phyloP scores from a whole-genome alignment of 2,797 vertebrate species.

The Peromyscus eremicus region DNA sequence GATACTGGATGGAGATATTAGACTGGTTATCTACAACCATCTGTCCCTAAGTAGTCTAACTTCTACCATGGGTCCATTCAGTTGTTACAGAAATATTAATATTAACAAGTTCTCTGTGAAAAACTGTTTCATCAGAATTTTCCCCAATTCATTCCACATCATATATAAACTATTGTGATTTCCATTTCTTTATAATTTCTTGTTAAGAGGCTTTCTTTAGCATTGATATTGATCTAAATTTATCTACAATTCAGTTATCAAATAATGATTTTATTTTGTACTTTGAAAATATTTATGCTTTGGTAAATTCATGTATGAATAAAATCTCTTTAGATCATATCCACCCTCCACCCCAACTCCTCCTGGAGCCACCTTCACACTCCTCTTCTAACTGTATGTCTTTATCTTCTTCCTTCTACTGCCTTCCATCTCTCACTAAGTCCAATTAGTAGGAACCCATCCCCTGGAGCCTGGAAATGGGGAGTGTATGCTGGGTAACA shows the following conservation, averaged over 20 bases:
- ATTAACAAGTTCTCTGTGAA: not conserved
- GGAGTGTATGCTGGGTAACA: not conserved
- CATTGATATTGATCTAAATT: not conserved
- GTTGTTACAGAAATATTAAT: not conserved
- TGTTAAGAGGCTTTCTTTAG: not conserved
- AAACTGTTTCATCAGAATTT: not conserved
- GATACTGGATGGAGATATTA: not conserved
- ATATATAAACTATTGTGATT: not conserved
- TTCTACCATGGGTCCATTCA: not conserved
- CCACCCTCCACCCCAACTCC: too few species aligned
- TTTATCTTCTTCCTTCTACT: not conserved
- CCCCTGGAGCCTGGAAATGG: not conserved
- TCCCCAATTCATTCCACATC: not conserved
- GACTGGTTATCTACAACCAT: not conserved
- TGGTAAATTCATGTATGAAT: not conserved
- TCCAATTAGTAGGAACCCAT: not conserved
- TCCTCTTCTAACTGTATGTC: not conserved
- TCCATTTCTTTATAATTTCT: not conserved
- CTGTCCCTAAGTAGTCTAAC: not conserved
- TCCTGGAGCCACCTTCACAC: too few species aligned
- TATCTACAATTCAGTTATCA: not conserved
- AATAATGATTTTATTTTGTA: not conserved
- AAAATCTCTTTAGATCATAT: not conserved
- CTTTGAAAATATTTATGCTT: not conserved
- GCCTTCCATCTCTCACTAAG: not conserved